phyloP scores from a whole-genome alignment of 2,888 invertebrate species.

The Eilema griseolum region DNA sequence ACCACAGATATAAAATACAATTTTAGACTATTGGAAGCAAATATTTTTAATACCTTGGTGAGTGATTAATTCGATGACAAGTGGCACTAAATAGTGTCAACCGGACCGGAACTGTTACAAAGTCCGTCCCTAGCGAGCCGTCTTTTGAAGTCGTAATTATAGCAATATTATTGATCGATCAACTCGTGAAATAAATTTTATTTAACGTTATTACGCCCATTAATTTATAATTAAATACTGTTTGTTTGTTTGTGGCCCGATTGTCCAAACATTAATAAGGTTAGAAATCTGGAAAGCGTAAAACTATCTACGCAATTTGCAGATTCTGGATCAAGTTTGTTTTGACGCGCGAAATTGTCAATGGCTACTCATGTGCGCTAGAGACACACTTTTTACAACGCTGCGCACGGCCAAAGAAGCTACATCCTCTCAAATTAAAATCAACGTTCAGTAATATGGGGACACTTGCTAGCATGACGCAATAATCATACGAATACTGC shows the following conservation, averaged over 20 bases:
- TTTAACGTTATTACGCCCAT: constrained; percentile 57
- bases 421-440: neutral
- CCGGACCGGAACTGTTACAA: constrained; percentile 39
- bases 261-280: constrained; percentile 46
- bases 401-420: neutral
- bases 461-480: neutral
- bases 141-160: constrained; percentile 72
- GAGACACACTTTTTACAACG: neutral
- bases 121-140: constrained; percentile 38
- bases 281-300: constrained; percentile 44
- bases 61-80: constrained; percentile 32
- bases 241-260: constrained; percentile 65
- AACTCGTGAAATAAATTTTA: constrained; percentile 66
- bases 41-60: constrained; percentile 33
- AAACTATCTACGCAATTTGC: constrained; percentile 25
- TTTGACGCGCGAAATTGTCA: constrained; percentile 18
- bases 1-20: neutral
- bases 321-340: constrained; percentile 19
- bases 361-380: neutral
- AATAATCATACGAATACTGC: neutral
- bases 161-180: constrained; percentile 74
- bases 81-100: constrained; percentile 30
- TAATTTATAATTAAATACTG: constrained; percentile 65
- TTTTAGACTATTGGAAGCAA: constrained; percentile 16
- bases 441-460: neutral